A percentile compares a stretch with the other conserved stretches of the same genome.
These are phyloP conservation scores for Dascyllus trimaculatus DNA, from an alignment of 2,113 vertebrate genomes.

Conservation along the genomic window DNA sequence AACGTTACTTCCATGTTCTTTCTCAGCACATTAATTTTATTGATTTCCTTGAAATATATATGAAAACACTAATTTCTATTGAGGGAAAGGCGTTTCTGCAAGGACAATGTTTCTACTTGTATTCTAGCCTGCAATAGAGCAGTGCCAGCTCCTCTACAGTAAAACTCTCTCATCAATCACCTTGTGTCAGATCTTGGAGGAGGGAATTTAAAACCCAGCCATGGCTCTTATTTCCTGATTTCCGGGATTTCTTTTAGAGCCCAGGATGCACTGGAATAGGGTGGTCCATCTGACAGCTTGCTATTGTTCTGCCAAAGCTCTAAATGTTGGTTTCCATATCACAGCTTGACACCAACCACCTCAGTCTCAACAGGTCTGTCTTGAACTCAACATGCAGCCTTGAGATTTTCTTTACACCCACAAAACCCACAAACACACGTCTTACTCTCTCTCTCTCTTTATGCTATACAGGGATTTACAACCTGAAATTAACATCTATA, in stretches of 20 bases:
- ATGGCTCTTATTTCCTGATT: constrained; percentile 63
- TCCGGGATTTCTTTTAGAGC: constrained; percentile 48
- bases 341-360: constrained; percentile 27
- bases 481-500: constrained; percentile 23
- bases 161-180: constrained; percentile 76
- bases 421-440: constrained; percentile 6
- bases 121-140: constrained; percentile 10
- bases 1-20: constrained; percentile 21
- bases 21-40: constrained; percentile 34
- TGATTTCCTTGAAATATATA: constrained; percentile 24
- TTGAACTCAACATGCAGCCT: neutral
- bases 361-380: constrained; percentile 24
- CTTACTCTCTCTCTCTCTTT: neutral
- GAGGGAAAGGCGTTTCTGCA: constrained; percentile 44
- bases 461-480: constrained; percentile 13
- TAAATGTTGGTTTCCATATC: constrained; percentile 57
- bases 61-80: constrained; percentile 24
- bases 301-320: constrained; percentile 44
- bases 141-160: constrained; percentile 61
- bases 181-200: constrained; percentile 35
- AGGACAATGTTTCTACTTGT: constrained; percentile 52
- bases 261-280: constrained; percentile 62
- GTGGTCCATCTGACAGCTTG: constrained; percentile 66
- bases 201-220: constrained; percentile 68
- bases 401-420: constrained; percentile 11